These are phyloP conservation scores for Anser brachyrhynchus DNA, from an alignment of 2,113 vertebrate species.

Conservation along the genomic window DNA sequence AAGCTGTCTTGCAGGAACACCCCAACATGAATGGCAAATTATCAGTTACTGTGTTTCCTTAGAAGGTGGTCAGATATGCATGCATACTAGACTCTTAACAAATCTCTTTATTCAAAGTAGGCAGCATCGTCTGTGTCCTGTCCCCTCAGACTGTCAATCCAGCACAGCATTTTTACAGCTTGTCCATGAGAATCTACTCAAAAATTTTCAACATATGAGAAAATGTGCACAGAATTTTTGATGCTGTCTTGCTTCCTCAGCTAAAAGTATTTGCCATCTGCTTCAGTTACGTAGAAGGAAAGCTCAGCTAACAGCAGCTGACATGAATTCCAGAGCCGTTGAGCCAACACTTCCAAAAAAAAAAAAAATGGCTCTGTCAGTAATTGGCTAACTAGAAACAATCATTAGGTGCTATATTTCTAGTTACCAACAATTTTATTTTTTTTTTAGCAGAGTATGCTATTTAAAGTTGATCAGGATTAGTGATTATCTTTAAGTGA, in stretches of 20 bases:
- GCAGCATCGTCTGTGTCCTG: not conserved
- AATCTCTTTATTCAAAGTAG: not conserved
- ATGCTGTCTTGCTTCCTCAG: slow-evolving; percentile 44
- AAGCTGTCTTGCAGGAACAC: slow-evolving; percentile 1
- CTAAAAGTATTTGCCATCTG: slow-evolving; percentile 38
- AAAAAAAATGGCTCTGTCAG: not conserved
- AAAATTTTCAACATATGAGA: slow-evolving; percentile 10
- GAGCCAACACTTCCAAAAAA: not conserved
- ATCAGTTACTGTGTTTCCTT: not conserved
- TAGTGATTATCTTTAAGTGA: not conserved
- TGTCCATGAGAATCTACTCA: not conserved
- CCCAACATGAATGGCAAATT: not conserved
- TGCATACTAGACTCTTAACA: not conserved
- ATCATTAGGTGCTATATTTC: fast-evolving
- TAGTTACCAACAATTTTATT: not conserved
- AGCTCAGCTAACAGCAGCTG: not conserved
- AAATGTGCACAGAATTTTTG: not conserved
- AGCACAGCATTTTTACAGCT: slow-evolving; percentile 8
- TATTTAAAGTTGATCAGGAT: not conserved
- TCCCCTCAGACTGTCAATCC: slow-evolving; percentile 13
- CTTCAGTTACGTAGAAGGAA: not conserved
- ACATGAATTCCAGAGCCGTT: not conserved
- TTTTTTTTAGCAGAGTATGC: not conserved
- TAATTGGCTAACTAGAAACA: not conserved
- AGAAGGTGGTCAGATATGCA: not conserved